Evolutionary conservation across 2,797 vertebrate species (phyloP), one percentile per base, ranked within the genome.

Genomic region (Vespertilio murinus): DNA sequence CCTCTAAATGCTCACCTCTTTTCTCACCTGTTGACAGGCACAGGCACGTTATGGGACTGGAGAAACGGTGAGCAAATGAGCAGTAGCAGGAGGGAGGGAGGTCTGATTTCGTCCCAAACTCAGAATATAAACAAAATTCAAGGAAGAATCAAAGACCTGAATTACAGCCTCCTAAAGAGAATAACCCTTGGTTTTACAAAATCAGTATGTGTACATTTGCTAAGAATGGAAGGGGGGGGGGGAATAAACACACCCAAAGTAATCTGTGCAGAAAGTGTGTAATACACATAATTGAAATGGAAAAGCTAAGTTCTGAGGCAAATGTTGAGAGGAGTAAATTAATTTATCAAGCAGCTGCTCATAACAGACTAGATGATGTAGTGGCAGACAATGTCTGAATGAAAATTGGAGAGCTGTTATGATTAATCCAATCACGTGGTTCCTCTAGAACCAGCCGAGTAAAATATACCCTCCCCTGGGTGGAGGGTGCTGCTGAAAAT

Each of bases 51-150:
- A 18, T n/a, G 64, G 3, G 22, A 70, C 13, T 42, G 49, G 14
- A 49, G 13, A 14, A 23, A 42, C 0, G 1, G n/a, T 0, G 17
- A 45, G 8, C 56, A 1, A 6, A 7, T 3, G 23, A 45, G 20
- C 2, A 25, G 1, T 0, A 1, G 25, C 1, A 14, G 28, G 23
- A 14, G 28, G 23, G 2, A 1, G 11, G 11, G 0, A n/a, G 7
- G 38, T 0, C 25, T n/a, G 4, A 3, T 7, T n/a, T 47, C 33
- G 3, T 2, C 40, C 18, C 7, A 3, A 25, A 73, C 23, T 1
- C 6, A 3, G 54, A 20, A 11, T 30, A 22, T 65, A 0, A 4
- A 2, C 1, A 0, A 22, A 22, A 2, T 17, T 2, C n/a, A 2
- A 7, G 33, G 47, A 38, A 2, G 38, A 3, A 30, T 23, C 30